A percentile compares a stretch with the other conserved stretches of the same genome.
Conservation (phyloP, 2,888 invertebrate species). For the Archips crataeganus region DNA sequence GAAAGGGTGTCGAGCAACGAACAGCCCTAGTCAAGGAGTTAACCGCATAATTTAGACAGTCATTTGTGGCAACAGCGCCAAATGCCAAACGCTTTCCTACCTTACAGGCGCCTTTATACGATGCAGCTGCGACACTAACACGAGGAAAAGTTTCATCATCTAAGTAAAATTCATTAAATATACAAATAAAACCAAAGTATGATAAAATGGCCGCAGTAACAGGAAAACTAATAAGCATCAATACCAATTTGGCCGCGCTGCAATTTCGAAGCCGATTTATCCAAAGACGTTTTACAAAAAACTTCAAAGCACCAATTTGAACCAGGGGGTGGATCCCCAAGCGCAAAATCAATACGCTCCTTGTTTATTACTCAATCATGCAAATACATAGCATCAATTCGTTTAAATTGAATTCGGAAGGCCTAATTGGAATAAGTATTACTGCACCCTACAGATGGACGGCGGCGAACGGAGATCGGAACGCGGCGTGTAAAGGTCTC, state of each 20-base stretch:
- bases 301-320: constrained; percentile 41
- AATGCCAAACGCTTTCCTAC: constrained; percentile 66
- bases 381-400: constrained; percentile 43
- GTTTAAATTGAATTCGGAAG: constrained; percentile 43
- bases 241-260: constrained; percentile 7
- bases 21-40: constrained; percentile 59
- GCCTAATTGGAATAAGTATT: constrained; percentile 42
- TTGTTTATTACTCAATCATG: constrained; percentile 44
- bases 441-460: constrained; percentile 37
- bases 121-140: constrained; percentile 23
- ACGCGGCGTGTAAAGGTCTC: constrained; percentile 65
- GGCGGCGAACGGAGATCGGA: constrained; percentile 47
- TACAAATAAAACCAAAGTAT: not conserved
- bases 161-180: not conserved
- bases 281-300: constrained; percentile 36
- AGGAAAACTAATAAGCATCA: constrained; percentile 1
- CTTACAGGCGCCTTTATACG: constrained; percentile 51
- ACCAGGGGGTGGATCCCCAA: constrained; percentile 41
- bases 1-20: constrained; percentile 58
- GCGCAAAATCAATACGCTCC: constrained; percentile 42
- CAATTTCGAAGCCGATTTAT: constrained; percentile 14
- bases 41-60: constrained; percentile 77
- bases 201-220: not conserved
- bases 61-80: constrained; percentile 66
- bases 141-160: not conserved